Evolutionary conservation across 2,888 invertebrate species (phyloP), one percentile per base, ranked within the genome.

Genomic region (Calephelis perditalis): DNA sequence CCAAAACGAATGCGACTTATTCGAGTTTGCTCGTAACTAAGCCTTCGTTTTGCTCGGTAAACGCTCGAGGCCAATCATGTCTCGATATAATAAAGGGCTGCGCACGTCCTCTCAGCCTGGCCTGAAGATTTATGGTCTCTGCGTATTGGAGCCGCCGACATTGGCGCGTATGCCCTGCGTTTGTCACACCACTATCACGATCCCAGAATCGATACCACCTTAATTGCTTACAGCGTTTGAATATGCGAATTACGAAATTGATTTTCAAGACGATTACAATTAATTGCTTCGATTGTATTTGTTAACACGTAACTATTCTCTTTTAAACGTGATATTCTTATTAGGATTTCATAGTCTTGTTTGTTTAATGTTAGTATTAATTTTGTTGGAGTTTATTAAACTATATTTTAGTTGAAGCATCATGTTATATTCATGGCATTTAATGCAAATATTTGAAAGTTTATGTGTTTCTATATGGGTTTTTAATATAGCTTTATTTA

Each of bases 61-160:
- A 77, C 81, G 86, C 88, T 84, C 73, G 80, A 77, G 89, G 89
- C 81, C 85, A 85, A 87, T 88, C 89, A 89, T 87, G 89, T 82
- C 87, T 84, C 75, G 79, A 76, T 78, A 77, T 88, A 89, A 89
- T 88, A 85, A 86, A 86, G 87, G 88, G 85, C 79, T 86, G 82
- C 75, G 79, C 75, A 74, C 80, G 83, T 82, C 83, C 79, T 80
- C 79, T 81, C 74, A 73, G 84, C 70, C 74, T 67, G 77, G 71
- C 77, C 76, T 77, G 26, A 75, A 83, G 83, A 87, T 89, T 87
- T 89, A 88, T 87, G 74, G 79, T 60, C 68, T 70, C 73, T 43
- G 49, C 49, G 49, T 49, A 49, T 9, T 68, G 75, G 75, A 76
- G 77, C 75, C 78, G 79, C 76, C 79, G 78, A 74, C 74, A 75